Evolutionary conservation across 1,140 invertebrate species (phyloP).

Genomic region (Euschistus heros): DNA sequence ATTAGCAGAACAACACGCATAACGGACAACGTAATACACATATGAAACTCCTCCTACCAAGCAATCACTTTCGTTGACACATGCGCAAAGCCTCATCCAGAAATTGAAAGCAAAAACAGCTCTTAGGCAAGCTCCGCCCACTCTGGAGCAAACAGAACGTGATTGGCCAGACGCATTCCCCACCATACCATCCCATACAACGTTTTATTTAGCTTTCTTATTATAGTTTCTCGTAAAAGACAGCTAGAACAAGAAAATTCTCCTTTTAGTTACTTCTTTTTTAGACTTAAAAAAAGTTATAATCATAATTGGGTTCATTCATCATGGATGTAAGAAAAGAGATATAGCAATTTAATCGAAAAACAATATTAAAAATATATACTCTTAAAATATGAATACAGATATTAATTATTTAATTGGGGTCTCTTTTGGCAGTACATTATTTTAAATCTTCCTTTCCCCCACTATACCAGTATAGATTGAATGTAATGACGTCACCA

Average conservation of each 20-base stretch:
- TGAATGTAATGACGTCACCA: slow-evolving; percentile 24
- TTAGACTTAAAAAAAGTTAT: too few relatives aligned
- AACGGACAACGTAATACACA: not conserved
- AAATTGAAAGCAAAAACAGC: not conserved
- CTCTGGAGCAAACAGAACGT: not conserved
- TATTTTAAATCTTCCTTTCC: slow-evolving; percentile 6
- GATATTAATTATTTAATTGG: not conserved
- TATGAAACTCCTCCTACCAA: not conserved
- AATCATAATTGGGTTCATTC: too few relatives aligned
- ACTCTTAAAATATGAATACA: not conserved
- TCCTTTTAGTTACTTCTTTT: not conserved
- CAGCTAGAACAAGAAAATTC: not conserved
- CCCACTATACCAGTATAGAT: slow-evolving; percentile 20
- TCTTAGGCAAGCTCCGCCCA: slow-evolving; percentile 3
- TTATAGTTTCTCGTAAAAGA: slow-evolving; percentile 8
- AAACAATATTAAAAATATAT: not conserved
- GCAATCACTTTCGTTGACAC: not conserved
- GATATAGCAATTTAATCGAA: not conserved
- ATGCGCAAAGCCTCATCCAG: not conserved
- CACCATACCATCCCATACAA: not conserved
- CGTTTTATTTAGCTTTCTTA: slow-evolving; percentile 22
- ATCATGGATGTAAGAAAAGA: too few relatives aligned
- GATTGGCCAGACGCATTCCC: slow-evolving; percentile 7
- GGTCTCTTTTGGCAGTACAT: not conserved
- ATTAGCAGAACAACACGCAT: too few relatives aligned